Base-by-base conservation (phyloP, 2,797 vertebrate genomes). In the Falco naumanni region DNA sequence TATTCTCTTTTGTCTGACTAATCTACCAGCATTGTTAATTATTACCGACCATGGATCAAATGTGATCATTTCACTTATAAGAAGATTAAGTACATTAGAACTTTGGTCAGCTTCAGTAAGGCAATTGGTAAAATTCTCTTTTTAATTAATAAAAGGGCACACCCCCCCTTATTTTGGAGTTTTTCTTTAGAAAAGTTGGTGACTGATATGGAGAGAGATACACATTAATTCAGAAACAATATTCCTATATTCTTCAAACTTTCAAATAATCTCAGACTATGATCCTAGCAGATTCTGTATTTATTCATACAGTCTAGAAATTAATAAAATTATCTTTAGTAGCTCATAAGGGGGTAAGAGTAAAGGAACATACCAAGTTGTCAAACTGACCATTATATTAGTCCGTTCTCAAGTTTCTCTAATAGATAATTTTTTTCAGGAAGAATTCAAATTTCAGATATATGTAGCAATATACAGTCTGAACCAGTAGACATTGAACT, bases 161-260 rank as follows among this genome's bases (percentile, higher is more conserved):
- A 11, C 0, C 15, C 8, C 1, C 31, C 1, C 8, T 31, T 54
- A 37, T 50, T 41, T 18, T 48, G 16, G 22, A 54, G 4, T 19
- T 37, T 45, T 80, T 4, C 2, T 60, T 80, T 70, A 56, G 24
- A 84, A 50, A 19, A 48, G 74, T 68, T 65, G 2, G 2, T 47
- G 28, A 2, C 4, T 63, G 29, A 37, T 7, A 51, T 13, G 14
- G 6, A 53, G 4, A 75, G 4, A 56, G 37, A 63, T 10, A 31
- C 4, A 26, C 4, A 61, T 11, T 2, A 76, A 56, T 59, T 80
- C 28, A 81, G 39, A 80, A 80, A 43, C 7, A 53, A 13, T 21
- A 57, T 6, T 66, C 11, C 4, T 53, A 9, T 51, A 53, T 31
- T 47, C 17, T 70, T 79, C 16, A 84, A 48, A 10, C 3, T 56